Conservation (phyloP, 2,113 vertebrate genomes). For the Empidonax traillii region DNA sequence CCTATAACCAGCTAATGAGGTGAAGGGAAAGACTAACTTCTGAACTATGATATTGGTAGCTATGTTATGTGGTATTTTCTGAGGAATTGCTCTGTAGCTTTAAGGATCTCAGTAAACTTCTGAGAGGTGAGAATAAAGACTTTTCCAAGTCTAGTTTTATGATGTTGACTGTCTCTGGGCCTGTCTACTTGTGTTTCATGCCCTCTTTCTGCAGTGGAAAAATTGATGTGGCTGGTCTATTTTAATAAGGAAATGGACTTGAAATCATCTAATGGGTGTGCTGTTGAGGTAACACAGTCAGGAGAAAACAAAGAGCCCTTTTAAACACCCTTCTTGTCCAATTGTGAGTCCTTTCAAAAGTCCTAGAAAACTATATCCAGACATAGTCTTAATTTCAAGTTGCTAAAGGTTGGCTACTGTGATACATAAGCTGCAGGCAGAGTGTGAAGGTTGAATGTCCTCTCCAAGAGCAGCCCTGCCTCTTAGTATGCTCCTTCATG, state of each 20-base stretch:
- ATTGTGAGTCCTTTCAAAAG: not conserved
- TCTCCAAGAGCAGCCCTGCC: not conserved
- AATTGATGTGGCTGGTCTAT: not conserved
- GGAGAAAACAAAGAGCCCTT: not conserved
- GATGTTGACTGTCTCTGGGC: not conserved
- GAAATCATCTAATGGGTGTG: not conserved
- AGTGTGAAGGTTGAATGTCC: not conserved
- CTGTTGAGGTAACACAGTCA: not conserved
- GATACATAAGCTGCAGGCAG: not conserved
- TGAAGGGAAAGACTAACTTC: not conserved
- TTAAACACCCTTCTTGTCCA: not conserved
- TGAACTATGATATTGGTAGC: not conserved
- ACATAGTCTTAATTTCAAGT: not conserved
- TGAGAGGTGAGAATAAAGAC: not conserved
- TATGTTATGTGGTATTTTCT: not conserved
- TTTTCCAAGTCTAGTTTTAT: not conserved
- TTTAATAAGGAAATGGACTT: not conserved
- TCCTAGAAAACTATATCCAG: not conserved
- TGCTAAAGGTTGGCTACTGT: not conserved
- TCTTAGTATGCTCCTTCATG: not conserved
- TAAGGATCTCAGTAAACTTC: not conserved
- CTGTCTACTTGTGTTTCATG: not conserved
- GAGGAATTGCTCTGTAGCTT: not conserved
- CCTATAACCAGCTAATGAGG: not conserved
- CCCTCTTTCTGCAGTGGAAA: not conserved